A percentile compares a stretch with the other conserved stretches of the same genome.
Evolutionary conservation across 2,888 invertebrate species (phyloP).

Genomic region (Panzeria rudis): DNA sequence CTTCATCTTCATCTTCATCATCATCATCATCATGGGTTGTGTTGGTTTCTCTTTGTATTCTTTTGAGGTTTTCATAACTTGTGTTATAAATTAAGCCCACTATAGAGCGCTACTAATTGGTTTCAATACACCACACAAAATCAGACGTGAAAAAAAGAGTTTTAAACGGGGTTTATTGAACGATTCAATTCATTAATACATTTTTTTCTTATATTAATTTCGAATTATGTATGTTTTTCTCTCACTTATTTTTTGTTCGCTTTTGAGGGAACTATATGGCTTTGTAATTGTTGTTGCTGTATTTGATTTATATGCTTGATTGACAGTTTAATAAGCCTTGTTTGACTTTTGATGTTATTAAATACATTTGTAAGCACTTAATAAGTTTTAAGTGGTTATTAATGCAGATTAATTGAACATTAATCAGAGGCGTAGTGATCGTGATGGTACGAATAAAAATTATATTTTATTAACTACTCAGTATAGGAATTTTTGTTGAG

Average conservation of each 20-base stretch:
- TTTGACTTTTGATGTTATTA: constrained; percentile 72
- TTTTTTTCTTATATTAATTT: constrained; percentile 18
- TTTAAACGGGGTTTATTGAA: constrained; percentile 68
- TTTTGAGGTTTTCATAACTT: constrained; percentile 33
- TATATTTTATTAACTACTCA: not conserved
- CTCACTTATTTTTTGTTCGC: constrained; percentile 42
- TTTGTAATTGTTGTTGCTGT: constrained; percentile 31
- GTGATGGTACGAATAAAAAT: constrained; percentile 3
- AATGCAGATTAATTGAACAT: constrained; percentile 72
- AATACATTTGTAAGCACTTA: constrained; percentile 73
- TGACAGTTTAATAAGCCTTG: constrained; percentile 73
- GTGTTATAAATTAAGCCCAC: constrained; percentile 60
- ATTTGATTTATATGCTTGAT: constrained; percentile 40
- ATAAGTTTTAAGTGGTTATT: constrained; percentile 73
- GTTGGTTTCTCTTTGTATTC: constrained; percentile 23
- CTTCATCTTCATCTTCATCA: constrained; percentile 26
- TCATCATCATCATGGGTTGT: constrained; percentile 27
- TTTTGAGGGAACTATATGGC: constrained; percentile 35
- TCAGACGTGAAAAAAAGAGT: constrained; percentile 27
- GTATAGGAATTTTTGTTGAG: not conserved
- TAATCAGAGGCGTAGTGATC: constrained; percentile 67
- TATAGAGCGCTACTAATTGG: constrained; percentile 72
- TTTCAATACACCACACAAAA: constrained; percentile 64
- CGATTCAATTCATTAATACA: constrained; percentile 57
- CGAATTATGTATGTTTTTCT: constrained; percentile 41